Conservation (phyloP, 2,113 vertebrate genomes). For the Pterocles gutturalis region DNA sequence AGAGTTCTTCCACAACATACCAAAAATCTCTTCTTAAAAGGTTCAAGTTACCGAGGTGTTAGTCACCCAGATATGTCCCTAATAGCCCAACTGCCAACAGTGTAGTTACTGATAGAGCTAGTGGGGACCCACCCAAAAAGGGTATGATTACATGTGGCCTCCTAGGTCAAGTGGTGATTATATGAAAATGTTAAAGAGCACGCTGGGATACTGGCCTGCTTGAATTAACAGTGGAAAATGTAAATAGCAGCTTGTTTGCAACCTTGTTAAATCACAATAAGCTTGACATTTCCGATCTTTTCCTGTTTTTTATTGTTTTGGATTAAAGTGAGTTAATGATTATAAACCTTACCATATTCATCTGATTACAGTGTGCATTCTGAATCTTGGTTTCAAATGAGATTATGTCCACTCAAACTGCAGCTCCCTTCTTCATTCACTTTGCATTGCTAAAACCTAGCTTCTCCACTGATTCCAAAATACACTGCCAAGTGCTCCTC, state of each 20-base stretch:
- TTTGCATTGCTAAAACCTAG: background rate
- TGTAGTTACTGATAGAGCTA: background rate
- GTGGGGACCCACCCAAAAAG: no score
- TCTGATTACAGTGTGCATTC: background rate
- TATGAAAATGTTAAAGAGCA: rapidly evolving
- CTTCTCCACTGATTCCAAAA: background rate
- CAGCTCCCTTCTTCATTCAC: background rate
- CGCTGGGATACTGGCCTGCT: background rate
- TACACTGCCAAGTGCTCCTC: background rate
- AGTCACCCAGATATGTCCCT: background rate
- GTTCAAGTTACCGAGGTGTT: background rate
- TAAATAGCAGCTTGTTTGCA: background rate
- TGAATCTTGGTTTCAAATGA: background rate
- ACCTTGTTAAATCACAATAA: background rate
- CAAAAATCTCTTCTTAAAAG: background rate
- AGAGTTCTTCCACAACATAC: background rate
- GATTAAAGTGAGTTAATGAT: background rate
- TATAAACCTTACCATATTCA: background rate
- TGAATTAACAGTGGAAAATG: background rate
- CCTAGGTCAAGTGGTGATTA: background rate
- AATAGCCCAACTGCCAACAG: background rate
- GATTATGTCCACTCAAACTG: background rate
- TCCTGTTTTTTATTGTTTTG: background rate
- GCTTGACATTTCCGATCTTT: background rate
- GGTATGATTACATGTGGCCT: background rate